Evolutionary conservation across 2,113 vertebrate species (phyloP), one percentile per base, ranked within the genome.

Genomic region (Leptobrachium ailaonicum): DNA sequence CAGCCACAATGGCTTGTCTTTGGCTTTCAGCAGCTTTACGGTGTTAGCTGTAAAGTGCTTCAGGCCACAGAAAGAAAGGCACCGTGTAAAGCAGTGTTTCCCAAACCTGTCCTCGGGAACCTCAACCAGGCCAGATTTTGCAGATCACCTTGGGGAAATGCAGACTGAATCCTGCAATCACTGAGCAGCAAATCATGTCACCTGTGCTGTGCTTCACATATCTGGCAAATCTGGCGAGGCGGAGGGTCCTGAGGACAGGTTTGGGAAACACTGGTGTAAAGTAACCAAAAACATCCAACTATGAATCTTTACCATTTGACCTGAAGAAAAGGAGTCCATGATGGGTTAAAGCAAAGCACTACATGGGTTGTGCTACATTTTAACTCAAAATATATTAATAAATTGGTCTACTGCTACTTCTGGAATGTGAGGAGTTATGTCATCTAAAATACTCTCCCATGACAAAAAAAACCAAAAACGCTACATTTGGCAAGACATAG

Each of bases 41-140:
- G 41, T 45, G 54, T 70, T 50, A 14, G 41, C 3, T 13, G 54
- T 71, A 62, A 78, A 60, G 41, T 71, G 41, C 53, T 71, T 71
- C 12, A 3, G 67, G 43, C 1, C 66, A 44, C 45, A 45, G 53
- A 11, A 12, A 10, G 1, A 43, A 71, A 62, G n/a, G n/a, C 41
- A 71, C 32, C n/a, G 8, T 41, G 14, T 32, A 32, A 32, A 32
- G 20, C 20, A 32, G 20, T 32, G 20, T 32, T 32, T 32, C 20
- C 20, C 20, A 32, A 32, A 32, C 20, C 20, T 32, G 20, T 32
- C 20, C 20, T 32, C 20, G 20, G 20, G 20, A 32, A 0, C 20
- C 20, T 32, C 20, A 32, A 32, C 20, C 20, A 32, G 20, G 20
- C 20, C 20, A 32, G 20, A 32, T 32, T 32, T 32, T 32, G 20